Conservation (phyloP, 2,888 invertebrate genomes). For the Caenorhabditis auriculariae region DNA sequence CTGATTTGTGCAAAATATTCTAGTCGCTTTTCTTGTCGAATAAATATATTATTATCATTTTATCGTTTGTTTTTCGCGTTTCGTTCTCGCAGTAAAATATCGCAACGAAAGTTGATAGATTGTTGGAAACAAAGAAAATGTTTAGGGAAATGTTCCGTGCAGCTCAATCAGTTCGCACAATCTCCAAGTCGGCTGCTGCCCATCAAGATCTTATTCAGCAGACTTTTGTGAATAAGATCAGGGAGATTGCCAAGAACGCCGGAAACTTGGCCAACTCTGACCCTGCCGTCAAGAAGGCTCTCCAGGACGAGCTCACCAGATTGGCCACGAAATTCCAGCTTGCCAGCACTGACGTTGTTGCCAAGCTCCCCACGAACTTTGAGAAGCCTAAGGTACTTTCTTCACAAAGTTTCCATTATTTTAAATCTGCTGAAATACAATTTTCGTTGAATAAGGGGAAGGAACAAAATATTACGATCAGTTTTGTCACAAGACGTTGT, state of each 20-base stretch:
- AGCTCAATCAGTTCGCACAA: slow-evolving; percentile 34
- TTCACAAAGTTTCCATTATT: no score
- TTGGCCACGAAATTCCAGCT: slow-evolving; percentile 60
- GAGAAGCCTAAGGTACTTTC: slow-evolving; percentile 50
- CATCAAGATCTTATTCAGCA: slow-evolving; percentile 57
- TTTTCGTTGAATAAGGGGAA: no score
- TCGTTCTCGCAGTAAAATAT: no score
- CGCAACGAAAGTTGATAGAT: no score
- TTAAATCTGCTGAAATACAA: not conserved
- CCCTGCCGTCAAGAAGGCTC: slow-evolving; percentile 49
- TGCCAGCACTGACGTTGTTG: slow-evolving; percentile 55
- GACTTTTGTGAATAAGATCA: slow-evolving; percentile 58
- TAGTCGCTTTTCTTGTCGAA: no score
- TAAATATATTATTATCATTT: no score
- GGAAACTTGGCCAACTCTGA: slow-evolving; percentile 57
- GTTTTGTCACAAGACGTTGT: no score
- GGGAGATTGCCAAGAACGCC: slow-evolving; percentile 58
- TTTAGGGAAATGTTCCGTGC: slow-evolving; percentile 46
- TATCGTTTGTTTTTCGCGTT: no score
- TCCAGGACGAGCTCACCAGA: slow-evolving; percentile 58
- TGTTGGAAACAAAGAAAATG: no score
- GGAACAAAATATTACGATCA: no score
- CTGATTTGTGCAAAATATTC: no score
- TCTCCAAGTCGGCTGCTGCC: slow-evolving; percentile 39
- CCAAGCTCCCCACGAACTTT: slow-evolving; percentile 53